A percentile compares a stretch with the other conserved stretches of the same genome.
These are phyloP conservation scores for Tethya wilhelma DNA, from an alignment of 37 sponge, comb jelly and placozoan species.

Conservation along the genomic window DNA sequence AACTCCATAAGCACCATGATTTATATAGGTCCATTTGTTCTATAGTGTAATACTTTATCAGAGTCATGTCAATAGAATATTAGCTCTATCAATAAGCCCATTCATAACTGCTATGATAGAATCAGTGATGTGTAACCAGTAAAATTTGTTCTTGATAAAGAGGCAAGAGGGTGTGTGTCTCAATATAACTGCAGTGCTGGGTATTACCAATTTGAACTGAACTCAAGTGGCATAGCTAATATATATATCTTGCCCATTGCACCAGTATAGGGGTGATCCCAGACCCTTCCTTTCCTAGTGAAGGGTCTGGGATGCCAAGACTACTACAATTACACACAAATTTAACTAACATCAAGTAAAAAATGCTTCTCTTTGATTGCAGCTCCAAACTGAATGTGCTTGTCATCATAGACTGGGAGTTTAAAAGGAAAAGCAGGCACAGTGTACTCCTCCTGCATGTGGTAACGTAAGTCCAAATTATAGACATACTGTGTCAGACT, in stretches of 20 bases:
- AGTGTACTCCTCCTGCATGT: no score
- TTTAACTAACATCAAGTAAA: constrained; percentile 40
- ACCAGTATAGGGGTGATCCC: no score
- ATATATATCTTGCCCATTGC: background rate
- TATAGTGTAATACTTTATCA: background rate
- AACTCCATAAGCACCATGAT: constrained; percentile 93
- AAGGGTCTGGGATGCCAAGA: background rate
- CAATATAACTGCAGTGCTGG: no score
- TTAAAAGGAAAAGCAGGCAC: no score
- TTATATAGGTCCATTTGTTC: constrained; percentile 68
- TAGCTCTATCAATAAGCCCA: no score
- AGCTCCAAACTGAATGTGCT: constrained; percentile 55
- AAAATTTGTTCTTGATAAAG: background rate
- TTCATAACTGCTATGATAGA: background rate
- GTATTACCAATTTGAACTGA: no score
- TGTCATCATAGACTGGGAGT: no score
- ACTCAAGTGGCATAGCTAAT: background rate
- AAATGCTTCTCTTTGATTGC: constrained; percentile 63
- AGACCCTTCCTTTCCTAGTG: no score
- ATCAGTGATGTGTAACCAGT: background rate
- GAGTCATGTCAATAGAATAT: no score
- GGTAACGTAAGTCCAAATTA: no score
- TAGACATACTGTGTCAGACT: no score
- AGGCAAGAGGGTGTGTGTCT: background rate
- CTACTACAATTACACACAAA: background rate